A percentile compares a stretch with the other conserved stretches of the same genome.
phyloP scores from a whole-genome alignment of 1,140 invertebrate genomes.

The Trichonephila inaurata region DNA sequence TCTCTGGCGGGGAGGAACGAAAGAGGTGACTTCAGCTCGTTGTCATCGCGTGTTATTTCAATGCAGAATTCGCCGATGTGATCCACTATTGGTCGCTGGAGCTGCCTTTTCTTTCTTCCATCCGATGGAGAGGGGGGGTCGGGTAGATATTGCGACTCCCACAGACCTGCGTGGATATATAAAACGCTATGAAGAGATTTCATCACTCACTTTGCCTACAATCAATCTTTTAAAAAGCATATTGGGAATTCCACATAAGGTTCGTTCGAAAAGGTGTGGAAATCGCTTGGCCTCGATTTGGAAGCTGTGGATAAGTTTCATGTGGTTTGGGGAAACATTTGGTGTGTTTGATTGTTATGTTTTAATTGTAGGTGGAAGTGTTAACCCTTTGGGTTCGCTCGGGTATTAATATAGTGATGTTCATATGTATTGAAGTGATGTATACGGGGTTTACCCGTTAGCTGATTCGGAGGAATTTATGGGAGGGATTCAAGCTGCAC shows the following conservation, averaged over 20 bases:
- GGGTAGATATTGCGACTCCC: conserved; percentile 2
- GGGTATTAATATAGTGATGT: no score
- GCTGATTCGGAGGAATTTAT: no score
- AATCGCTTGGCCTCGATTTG: not conserved
- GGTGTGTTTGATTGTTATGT: not conserved
- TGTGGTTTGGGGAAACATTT: not conserved
- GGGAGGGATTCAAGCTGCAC: no score
- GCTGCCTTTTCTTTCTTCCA: not conserved
- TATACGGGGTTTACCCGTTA: no score
- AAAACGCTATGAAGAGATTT: not conserved
- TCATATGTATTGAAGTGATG: no score
- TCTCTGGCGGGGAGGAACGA: not conserved
- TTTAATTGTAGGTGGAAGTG: not conserved
- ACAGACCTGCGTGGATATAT: not conserved
- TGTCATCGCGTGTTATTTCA: conserved; percentile 18
- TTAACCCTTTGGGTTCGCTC: not conserved
- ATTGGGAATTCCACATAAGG: not conserved
- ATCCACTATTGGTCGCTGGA: not conserved
- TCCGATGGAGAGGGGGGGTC: not conserved
- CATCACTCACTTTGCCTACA: not conserved
- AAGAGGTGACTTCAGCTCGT: not conserved
- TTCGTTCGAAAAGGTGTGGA: not conserved
- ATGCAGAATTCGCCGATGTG: conserved; percentile 9
- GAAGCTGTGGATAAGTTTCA: not conserved
- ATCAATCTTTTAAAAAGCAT: not conserved